These are phyloP conservation scores for Chloroceryle aenea DNA, from an alignment of 2,113 vertebrate genomes.

Conservation along the genomic window DNA sequence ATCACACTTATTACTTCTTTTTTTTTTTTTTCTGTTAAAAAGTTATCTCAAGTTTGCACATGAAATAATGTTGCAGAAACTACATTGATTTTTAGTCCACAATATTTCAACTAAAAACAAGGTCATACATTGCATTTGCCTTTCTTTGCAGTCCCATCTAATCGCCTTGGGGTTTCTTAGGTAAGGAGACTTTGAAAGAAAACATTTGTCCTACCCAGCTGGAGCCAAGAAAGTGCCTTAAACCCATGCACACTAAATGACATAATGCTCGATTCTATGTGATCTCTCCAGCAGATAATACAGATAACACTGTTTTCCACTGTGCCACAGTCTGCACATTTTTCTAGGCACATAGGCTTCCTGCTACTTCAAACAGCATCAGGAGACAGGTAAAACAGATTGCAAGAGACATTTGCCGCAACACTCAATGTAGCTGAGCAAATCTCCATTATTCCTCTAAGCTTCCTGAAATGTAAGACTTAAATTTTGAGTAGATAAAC, in stretches of 20 bases:
- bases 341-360: neutral
- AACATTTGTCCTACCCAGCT: neutral
- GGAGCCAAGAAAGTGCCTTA: neutral
- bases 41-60: neutral
- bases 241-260: neutral
- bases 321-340: neutral
- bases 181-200: neutral
- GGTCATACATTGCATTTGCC: neutral
- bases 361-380: neutral
- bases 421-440: neutral
- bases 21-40: neutral
- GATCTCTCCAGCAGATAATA: neutral
- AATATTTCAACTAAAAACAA: neutral
- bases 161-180: neutral
- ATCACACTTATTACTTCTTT: neutral
- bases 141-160: neutral
- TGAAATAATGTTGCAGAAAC: neutral
- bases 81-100: neutral
- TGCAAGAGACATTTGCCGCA: neutral
- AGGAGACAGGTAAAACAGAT: slow-evolving; percentile 12
- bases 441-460: neutral
- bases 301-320: neutral
- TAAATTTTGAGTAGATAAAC: neutral
- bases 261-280: neutral
- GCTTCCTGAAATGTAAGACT: neutral